Base-by-base conservation (phyloP, 2,888 invertebrate genomes). In the Lepidochrysops patricia region DNA sequence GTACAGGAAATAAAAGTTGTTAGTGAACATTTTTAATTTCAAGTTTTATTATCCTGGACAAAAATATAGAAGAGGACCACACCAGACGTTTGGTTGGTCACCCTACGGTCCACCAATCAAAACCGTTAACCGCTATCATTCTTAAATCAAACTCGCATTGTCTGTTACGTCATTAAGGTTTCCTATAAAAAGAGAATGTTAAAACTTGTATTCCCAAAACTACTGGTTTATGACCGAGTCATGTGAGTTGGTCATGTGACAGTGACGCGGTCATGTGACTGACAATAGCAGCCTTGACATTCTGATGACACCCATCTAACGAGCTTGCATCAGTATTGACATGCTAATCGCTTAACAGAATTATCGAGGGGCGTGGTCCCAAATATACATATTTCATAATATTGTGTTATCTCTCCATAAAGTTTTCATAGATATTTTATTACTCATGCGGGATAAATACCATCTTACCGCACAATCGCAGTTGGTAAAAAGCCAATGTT, bases 211-310 rank as follows among this genome's bases (percentile, higher is more conserved):
- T 43, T 7, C 9, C 43, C 9, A 43, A 43, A 43, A 25, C 26
- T 27, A 5, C 1, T 15, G 26, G 9, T 26, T 26, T 26, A 7
- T 25, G 56, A 60, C 59, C 59, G 62, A 50, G 61, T 72, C 76
- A 74, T 72, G 73, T 72, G 76, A 74, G 70, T 71, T 62, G 43
- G 64, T 70, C 70, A 70, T 68, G 68, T 68, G 70, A 58, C 52
- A 13, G 19, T 54, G 19, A 54, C 23, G 27, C 13, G 15, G 54
- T 54, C 54, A 54, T 29, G 54, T 54, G 54, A 54, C 54, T 52
- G 59, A 64, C 71, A 70, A 71, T 68, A 62, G 58, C 65, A 71
- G 68, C 78, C 78, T 78, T 78, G 78, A 77, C 78, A 77, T 78
- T 77, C 63, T 61, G 71, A 72, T 71, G 72, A 72, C 68, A 43